A percentile compares a stretch with the other conserved stretches of the same genome.
These are phyloP conservation scores for Carterocephalus palaemon DNA, from an alignment of 2,888 invertebrate species.

Conservation along the genomic window DNA sequence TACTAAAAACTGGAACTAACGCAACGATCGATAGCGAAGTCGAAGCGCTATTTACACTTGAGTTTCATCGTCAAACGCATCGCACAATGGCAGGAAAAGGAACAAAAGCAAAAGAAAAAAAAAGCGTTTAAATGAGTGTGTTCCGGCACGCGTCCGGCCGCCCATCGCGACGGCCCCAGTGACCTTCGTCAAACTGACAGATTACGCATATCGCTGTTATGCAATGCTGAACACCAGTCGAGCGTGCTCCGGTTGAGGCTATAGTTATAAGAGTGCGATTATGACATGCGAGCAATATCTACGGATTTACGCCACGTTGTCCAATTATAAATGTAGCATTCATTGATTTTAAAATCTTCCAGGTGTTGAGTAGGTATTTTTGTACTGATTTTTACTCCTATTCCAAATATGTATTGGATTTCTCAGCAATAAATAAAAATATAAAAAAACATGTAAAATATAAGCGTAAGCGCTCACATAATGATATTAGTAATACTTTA, in stretches of 20 bases:
- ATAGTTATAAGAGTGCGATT: not conserved
- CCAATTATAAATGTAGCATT: too few species aligned
- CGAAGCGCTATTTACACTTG: constrained; percentile 2
- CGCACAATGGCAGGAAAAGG: constrained; percentile 16
- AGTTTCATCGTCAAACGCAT: constrained; percentile 11
- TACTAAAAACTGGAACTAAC: too few species aligned
- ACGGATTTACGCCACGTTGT: too few species aligned
- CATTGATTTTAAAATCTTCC: too few species aligned
- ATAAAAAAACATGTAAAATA: too few species aligned
- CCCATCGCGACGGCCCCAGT: constrained; percentile 37
- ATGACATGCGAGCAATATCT: too few species aligned
- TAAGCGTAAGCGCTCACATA: too few species aligned
- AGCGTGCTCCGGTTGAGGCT: constrained; percentile 32
- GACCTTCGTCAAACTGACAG: constrained; percentile 77
- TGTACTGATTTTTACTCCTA: too few species aligned
- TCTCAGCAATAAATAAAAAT: too few species aligned
- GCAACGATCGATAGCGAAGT: not conserved
- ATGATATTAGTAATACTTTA: too few species aligned
- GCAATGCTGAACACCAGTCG: constrained; percentile 48
- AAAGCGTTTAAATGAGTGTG: constrained; percentile 50
- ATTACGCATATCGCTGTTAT: constrained; percentile 65
- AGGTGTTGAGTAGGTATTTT: too few species aligned
- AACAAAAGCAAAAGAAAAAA: constrained; percentile 37
- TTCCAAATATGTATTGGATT: too few species aligned
- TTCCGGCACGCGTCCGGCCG: constrained; percentile 62